Base-by-base conservation (phyloP, 2,797 vertebrate species). In the Prunella strophiata region DNA sequence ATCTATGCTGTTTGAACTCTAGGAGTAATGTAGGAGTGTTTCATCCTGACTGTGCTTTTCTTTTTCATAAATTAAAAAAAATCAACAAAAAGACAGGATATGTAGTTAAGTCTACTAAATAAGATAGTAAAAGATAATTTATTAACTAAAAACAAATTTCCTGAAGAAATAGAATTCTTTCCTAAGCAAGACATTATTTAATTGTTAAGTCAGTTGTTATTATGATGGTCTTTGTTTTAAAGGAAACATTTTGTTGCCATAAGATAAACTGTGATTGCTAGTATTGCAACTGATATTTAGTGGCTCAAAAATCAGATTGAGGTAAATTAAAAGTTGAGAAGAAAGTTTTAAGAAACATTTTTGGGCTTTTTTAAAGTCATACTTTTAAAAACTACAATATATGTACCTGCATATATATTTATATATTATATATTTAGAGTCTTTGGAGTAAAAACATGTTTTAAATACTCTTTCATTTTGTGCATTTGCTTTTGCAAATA, bases 331-430 rank as follows among this genome's bases (percentile, higher is more conserved):
- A 80, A 58, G 5, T 11, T 59, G 11, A 67, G 21, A 74, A 68
- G 2, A 42, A 75, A 42, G 1, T n/a, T 55, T 57, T 65, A 57
- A 66, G 19, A 18, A 71, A 3, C 0, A 16, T 18, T 54, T 70
- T 55, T 34, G 10, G 6, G 18, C 18, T 19, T 43, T 45, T 58
- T 67, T 48, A 54, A 25, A 78, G 5, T 21, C 6, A 58, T 21
- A 34, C 2, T 51, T 84, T 67, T 25, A 25, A 55, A 79, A 59
- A 10, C 2, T 54, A 55, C 40, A 75, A 79, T 45, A 27, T 32
- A 12, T 8, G 2, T 42, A 20, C 2, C 1, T 81, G 4, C 6
- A 1, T n/a, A 4, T 34, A 17, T 52, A 43, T 22, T 50, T n/a
- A 25, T 51, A 52, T 13, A 20, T n/a, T n/a, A 22, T 36, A 34